Evolutionary conservation across 1,140 invertebrate species (phyloP), one percentile per base, ranked within the genome.

Genomic region (Notospermus geniculatus): DNA sequence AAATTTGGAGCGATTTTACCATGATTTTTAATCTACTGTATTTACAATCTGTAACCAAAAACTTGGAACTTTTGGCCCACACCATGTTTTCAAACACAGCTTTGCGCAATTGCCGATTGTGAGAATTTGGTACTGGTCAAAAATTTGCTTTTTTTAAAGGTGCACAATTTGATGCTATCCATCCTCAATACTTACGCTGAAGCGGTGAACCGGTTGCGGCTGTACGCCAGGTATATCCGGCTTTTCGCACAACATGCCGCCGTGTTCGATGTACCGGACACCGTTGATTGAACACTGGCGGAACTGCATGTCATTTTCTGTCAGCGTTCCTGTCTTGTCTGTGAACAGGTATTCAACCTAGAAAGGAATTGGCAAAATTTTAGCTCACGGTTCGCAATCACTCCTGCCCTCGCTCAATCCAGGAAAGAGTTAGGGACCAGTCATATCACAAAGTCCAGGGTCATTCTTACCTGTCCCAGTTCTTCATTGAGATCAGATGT

Each of bases 251-350:
- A 78, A 63, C 54, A 62, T 63, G 5, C 74, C 73, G 17, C 70
- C 67, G 0, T 73, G 60, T 22, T 81, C 79, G 25, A 72, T 68
- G 59, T 74, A 83, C 27, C 66, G 52, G 7, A 57, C 54, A 4
- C 83, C 85, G 55, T 82, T 72, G 22, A 89, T 77, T 19, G 81
- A 87, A 66, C 87, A 89, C 60, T 85, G 79, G 36, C 84, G 77
- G 71, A 89, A 90, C 64, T 84, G 73, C 88, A 89, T 89, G 9
- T 83, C 73, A 75, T 90, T 90, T 74, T 90, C 87, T 7, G 89
- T 90, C n/a, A 90, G 74, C 0, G 89, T 90, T 0, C 89, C 89
- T 1, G 89, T 90, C 76, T 90, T 90, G 70, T 90, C 88, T 1
- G 86, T 84, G 68, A 90, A 88, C 19, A 89, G 72, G 71, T 87